A percentile compares a stretch with the other conserved stretches of the same genome.
Conservation (phyloP, 2,113 vertebrate species). For the Opisthocomus hoazin region DNA sequence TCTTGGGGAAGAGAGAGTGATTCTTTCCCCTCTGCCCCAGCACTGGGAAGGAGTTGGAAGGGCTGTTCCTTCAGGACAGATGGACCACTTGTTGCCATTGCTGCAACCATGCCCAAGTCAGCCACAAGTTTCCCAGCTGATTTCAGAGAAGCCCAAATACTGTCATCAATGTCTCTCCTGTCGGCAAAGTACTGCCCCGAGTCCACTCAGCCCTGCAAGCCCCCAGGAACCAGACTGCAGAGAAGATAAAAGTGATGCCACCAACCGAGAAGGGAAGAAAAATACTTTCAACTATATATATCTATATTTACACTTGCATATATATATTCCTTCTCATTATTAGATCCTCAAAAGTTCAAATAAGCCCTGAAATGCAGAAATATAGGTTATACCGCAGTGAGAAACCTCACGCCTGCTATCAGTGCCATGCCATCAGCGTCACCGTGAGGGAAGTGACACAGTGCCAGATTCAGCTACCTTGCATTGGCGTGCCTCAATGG, state of each 20-base stretch:
- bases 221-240: not conserved
- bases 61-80: not conserved
- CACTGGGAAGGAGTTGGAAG: not conserved
- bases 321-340: not conserved
- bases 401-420: not conserved
- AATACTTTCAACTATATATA: not conserved
- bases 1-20: not conserved
- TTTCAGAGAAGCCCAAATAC: not conserved
- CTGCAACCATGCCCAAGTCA: not conserved
- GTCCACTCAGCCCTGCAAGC: not conserved
- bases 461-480: not conserved
- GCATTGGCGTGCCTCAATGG: not conserved
- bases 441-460: not conserved
- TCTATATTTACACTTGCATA: accelerated
- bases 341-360: not conserved
- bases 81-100: not conserved
- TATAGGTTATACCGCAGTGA: not conserved
- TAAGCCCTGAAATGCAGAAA: not conserved
- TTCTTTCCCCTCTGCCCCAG: not conserved
- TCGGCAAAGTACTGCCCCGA: not conserved
- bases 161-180: not conserved
- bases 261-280: not conserved
- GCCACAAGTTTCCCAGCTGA: not conserved
- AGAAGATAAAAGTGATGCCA: not conserved
- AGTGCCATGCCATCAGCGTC: not conserved